phyloP scores from a whole-genome alignment of 1,140 invertebrate species.

The Gyrodactylus bullatarudis region DNA sequence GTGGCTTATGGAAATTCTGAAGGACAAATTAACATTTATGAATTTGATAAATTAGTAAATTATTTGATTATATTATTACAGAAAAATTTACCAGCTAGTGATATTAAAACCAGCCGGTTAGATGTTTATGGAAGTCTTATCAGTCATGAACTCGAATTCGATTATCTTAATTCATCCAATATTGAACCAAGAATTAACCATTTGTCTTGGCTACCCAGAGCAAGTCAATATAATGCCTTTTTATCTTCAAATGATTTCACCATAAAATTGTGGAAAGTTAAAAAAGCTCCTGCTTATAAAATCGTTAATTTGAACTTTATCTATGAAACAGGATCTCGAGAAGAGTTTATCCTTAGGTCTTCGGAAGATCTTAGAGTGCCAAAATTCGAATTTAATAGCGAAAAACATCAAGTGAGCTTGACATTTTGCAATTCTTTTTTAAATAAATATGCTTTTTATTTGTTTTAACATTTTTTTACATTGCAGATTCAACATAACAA shows the following conservation, averaged over 20 bases:
- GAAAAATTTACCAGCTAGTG: neutral
- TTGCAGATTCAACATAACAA: too few species aligned
- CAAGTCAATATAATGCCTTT: neutral
- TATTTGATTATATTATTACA: neutral
- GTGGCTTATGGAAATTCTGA: neutral
- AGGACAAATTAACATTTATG: neutral
- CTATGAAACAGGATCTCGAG: neutral
- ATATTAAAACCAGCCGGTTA: neutral
- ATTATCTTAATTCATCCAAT: neutral
- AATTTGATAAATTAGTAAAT: neutral
- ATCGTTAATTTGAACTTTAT: neutral
- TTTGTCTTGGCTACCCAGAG: neutral
- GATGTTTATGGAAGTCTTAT: neutral
- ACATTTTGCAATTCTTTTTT: too few species aligned
- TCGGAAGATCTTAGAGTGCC: neutral
- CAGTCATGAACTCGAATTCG: neutral
- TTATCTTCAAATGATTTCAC: neutral
- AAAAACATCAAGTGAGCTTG: neutral
- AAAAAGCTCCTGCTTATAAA: neutral
- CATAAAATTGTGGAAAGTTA: neutral
- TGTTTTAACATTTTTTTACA: too few species aligned
- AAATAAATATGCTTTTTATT: too few species aligned
- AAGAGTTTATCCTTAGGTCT: neutral
- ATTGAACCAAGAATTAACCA: neutral
- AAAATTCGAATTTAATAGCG: neutral